Evolutionary conservation across 2,797 vertebrate species (phyloP).

Genomic region (Bufotes viridis): DNA sequence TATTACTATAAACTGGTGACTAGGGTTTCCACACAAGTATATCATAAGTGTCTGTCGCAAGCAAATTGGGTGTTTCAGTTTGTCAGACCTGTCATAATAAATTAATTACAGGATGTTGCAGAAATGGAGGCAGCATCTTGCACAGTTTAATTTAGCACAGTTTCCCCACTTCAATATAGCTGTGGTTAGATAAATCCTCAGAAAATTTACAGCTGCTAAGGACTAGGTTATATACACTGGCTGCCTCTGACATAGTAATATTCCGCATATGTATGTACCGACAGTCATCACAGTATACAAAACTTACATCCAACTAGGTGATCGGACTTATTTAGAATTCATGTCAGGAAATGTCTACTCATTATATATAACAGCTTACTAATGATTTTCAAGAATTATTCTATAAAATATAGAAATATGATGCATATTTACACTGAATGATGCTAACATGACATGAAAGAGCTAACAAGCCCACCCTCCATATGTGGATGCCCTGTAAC

Average conservation of each 20-base stretch:
- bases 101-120: constrained; percentile 99
- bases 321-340: constrained; percentile 14
- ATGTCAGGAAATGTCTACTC: background rate
- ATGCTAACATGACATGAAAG: background rate
- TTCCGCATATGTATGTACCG: constrained; percentile 73
- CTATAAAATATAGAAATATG: background rate
- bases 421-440: background rate
- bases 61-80: constrained; percentile 98
- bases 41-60: constrained; percentile 87
- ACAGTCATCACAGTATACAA: constrained; percentile 61
- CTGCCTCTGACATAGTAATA: constrained; percentile 75
- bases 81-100: constrained; percentile 97
- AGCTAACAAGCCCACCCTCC: too few relatives aligned
- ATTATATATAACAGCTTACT: background rate
- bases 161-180: constrained; percentile 95
- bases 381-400: background rate
- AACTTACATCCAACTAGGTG: constrained; percentile 4
- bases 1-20: constrained; percentile 62
- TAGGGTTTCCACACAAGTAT: constrained; percentile 72
- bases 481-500: too few relatives aligned
- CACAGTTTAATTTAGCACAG: constrained; percentile 92
- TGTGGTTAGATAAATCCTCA: constrained; percentile 95
- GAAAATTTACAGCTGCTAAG: constrained; percentile 89
- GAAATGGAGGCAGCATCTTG: constrained; percentile 86
- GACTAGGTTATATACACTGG: constrained; percentile 84